A percentile compares a stretch with the other conserved stretches of the same genome.
These are phyloP conservation scores for Sebastes nivosus DNA, from an alignment of 2,797 vertebrate species.

Conservation along the genomic window DNA sequence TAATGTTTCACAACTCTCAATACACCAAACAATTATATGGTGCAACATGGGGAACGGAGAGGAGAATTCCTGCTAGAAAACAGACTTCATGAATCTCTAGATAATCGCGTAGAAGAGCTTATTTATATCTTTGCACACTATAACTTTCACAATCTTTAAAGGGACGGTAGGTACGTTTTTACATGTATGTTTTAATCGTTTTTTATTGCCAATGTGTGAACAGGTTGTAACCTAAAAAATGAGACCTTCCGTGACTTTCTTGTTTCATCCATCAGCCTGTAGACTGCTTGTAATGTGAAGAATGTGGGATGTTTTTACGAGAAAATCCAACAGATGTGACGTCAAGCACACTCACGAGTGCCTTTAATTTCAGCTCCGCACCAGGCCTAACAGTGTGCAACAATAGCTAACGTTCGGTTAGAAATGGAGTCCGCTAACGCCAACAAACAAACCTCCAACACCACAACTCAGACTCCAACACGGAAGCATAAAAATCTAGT, in stretches of 20 bases:
- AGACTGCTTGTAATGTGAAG: no score
- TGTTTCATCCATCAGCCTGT: rapidly evolving
- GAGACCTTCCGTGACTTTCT: rapidly evolving
- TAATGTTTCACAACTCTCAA: slow-evolving; percentile 68
- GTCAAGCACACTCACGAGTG: rapidly evolving
- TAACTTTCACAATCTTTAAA: not conserved
- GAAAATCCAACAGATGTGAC: no score
- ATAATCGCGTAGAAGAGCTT: slow-evolving; percentile 2
- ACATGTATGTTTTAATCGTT: no score
- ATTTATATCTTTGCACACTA: not conserved
- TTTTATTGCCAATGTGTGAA: no score
- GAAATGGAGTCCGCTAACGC: no score
- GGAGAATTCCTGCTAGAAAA: slow-evolving; percentile 26
- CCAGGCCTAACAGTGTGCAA: rapidly evolving
- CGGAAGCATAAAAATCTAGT: rapidly evolving
- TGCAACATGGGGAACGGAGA: slow-evolving; percentile 21
- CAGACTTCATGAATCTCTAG: slow-evolving; percentile 13
- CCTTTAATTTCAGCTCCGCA: no score
- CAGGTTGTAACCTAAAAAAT: no score
- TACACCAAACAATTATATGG: slow-evolving; percentile 69
- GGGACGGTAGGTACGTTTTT: rapidly evolving
- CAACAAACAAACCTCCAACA: no score
- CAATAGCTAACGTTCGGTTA: rapidly evolving
- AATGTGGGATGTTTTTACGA: no score
- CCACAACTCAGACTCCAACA: no score